phyloP scores from a whole-genome alignment of 2,797 vertebrate genomes.

The Danionella dracula region DNA sequence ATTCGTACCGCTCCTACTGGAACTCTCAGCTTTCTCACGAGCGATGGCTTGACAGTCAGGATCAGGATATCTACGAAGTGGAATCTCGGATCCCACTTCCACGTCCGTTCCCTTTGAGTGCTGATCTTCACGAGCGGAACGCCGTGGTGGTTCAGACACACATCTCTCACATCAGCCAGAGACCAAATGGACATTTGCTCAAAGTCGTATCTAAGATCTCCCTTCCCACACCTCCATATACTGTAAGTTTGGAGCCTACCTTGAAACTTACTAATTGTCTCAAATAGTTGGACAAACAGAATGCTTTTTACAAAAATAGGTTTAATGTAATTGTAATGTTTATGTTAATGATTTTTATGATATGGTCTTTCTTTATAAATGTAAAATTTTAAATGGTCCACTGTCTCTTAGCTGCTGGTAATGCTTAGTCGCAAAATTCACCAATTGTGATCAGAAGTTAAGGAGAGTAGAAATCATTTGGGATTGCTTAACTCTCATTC shows the following conservation, averaged over 20 bases:
- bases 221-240: constrained; percentile 91
- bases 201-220: constrained; percentile 95
- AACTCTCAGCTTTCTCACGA: constrained; percentile 64
- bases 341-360: too few species aligned
- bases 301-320: too few species aligned
- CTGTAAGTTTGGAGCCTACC: constrained; percentile 75
- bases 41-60: constrained; percentile 78
- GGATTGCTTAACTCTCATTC: too few species aligned
- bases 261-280: too few species aligned
- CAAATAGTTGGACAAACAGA: too few species aligned
- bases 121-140: constrained; percentile 80
- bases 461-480: too few species aligned
- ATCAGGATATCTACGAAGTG: constrained; percentile 87
- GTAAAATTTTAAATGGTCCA: too few species aligned
- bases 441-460: too few species aligned
- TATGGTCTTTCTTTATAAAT: too few species aligned
- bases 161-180: constrained; percentile 83
- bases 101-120: constrained; percentile 78
- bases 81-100: constrained; percentile 92
- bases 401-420: too few species aligned
- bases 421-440: too few species aligned
- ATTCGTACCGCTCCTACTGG: constrained; percentile 81
- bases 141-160: constrained; percentile 87
- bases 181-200: constrained; percentile 80
- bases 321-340: too few species aligned